Conservation (phyloP, 2,113 vertebrate genomes). For the Saimiri boliviensis region DNA sequence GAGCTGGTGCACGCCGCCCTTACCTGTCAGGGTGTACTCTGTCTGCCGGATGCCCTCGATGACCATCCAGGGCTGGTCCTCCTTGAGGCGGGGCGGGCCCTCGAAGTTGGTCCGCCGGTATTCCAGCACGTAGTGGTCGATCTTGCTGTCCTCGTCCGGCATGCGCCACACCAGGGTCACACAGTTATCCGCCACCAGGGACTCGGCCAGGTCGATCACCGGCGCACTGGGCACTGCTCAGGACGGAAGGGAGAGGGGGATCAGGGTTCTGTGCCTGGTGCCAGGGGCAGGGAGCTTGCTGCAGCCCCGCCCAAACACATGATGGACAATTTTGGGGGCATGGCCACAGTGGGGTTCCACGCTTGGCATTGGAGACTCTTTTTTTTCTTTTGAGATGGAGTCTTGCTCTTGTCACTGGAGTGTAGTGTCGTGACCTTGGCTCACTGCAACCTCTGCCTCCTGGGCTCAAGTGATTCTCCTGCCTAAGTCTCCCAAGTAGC, state of each 20-base stretch:
- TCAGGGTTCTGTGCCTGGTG: fast-evolving
- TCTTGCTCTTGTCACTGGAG: too few species aligned
- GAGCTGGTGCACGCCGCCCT: not conserved
- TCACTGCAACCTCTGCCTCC: too few species aligned
- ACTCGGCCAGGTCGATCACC: slow-evolving; percentile 90
- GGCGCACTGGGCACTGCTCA: slow-evolving; percentile 92
- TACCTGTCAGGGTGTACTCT: slow-evolving; percentile 91
- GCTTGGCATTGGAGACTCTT: not conserved
- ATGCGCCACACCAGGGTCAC: slow-evolving; percentile 91
- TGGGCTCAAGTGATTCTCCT: too few species aligned
- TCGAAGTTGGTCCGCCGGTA: slow-evolving; percentile 94
- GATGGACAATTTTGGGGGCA: not conserved
- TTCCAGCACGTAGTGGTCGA: slow-evolving; percentile 95
- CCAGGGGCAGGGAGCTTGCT: not conserved
- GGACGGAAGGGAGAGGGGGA: not conserved
- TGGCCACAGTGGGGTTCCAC: not conserved
- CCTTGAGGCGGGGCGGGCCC: slow-evolving; percentile 92
- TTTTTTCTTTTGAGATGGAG: too few species aligned
- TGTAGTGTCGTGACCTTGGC: too few species aligned
- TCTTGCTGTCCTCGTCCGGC: slow-evolving; percentile 92
- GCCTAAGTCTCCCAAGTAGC: too few species aligned
- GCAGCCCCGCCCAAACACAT: not conserved
- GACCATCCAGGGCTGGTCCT: slow-evolving; percentile 98
- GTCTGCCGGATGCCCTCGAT: slow-evolving; percentile 92
- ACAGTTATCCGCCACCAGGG: slow-evolving; percentile 95